Percentiles rank a stretch among this genome's conserved stretches.
phyloP scores from a whole-genome alignment of 2,113 vertebrate genomes.

The Leptobrachium leishanense region DNA sequence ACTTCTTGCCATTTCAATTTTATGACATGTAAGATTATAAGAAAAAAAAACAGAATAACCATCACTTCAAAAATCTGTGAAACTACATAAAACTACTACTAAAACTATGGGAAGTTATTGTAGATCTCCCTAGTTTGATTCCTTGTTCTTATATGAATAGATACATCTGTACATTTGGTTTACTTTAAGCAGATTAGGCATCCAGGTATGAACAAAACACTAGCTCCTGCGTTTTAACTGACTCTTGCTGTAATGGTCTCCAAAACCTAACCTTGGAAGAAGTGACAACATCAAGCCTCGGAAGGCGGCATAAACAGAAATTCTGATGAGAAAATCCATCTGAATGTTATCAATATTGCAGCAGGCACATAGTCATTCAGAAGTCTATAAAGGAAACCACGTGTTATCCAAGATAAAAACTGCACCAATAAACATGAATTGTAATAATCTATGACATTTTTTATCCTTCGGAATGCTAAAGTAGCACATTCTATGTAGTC shows the following conservation, averaged over 20 bases:
- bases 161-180: neutral
- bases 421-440: neutral
- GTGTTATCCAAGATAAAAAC: slow-evolving; percentile 10
- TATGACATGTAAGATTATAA: too few relatives aligned
- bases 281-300: slow-evolving; percentile 19
- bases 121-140: neutral
- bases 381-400: neutral
- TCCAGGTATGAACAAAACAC: neutral
- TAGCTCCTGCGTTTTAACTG: neutral
- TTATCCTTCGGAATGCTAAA: neutral
- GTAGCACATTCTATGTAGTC: neutral
- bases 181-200: slow-evolving; percentile 3
- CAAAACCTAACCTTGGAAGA: neutral
- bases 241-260: neutral
- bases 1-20: too few relatives aligned
- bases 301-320: slow-evolving; percentile 4
- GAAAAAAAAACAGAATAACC: too few relatives aligned
- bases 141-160: neutral
- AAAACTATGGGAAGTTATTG: neutral
- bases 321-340: slow-evolving; percentile 13
- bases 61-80: neutral
- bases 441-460: neutral
- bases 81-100: neutral
- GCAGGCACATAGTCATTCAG: slow-evolving; percentile 5
- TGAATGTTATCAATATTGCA: slow-evolving; percentile 11